Base-by-base conservation (phyloP, 2,888 invertebrate genomes). In the Drosophila paramelanica region DNA sequence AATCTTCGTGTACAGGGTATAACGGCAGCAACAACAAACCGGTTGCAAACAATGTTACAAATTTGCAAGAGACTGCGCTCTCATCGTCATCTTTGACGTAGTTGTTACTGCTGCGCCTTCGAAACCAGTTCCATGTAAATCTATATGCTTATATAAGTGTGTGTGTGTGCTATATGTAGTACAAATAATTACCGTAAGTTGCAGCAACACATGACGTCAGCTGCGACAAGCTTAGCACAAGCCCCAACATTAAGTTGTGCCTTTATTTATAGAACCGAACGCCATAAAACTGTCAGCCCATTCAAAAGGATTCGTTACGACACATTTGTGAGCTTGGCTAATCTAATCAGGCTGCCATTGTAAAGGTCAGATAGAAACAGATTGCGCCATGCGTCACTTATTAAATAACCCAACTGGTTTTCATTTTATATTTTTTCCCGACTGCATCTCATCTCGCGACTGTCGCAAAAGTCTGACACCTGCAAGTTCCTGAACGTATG, bases 1-100 rank as follows among this genome's bases (percentile, higher is more conserved):
- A 31, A 0, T 31, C 10, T 8, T 2, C 4, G 4, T 36, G 46
- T 14, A 25, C 14, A 14, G 51, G 10, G 36, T 36, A 36, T 36
- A 36, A 36, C 13, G 36, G 36, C 36, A 36, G 13, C 47, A 58
- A 49, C 23, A 43, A 41, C 36, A 42, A 83, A 80, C 84, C 74
- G 84, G 81, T 82, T 77, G 70, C 52, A 66, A 1, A 13, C 36
- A 27, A n/a, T 58, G 41, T 25, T 13, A 14, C 17, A 6, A 57
- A 55, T 64, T 69, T 33, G 58, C 52, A 62, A 56, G 61, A 58
- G 46, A 58, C 49, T 42, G 70, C 38, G 39, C 31, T 31, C 36
- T 33, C 39, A 17, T 43, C 50, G 47, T 53, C 49, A 55, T 43
- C 23, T 17, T 49, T 42, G 55, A 51, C 20, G 59, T 14, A 46